phyloP scores from a whole-genome alignment of 2,797 vertebrate species.

The Leucoraja ocellata region DNA sequence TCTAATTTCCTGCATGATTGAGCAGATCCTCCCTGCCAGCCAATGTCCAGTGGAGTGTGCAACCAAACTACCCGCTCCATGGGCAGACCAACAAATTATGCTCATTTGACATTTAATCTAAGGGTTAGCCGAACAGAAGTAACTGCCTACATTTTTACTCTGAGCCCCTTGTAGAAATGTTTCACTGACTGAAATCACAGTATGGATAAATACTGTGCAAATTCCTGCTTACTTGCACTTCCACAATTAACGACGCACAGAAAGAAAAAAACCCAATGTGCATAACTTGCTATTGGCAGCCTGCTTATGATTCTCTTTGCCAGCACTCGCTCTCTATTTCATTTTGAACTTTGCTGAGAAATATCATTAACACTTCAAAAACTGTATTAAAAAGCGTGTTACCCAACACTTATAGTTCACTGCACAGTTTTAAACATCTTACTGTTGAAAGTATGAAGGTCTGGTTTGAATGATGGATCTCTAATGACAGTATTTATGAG shows the following conservation, averaged over 20 bases:
- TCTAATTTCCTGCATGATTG: conserved; percentile 22
- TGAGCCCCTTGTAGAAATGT: neutral
- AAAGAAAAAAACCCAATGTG: neutral
- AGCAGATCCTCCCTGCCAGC: neutral
- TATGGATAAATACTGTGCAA: neutral
- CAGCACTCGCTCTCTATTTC: neutral
- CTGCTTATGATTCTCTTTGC: neutral
- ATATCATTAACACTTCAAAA: neutral
- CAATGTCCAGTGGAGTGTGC: neutral
- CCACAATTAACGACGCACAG: neutral
- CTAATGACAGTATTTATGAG: neutral
- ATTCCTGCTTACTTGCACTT: neutral
- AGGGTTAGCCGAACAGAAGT: neutral
- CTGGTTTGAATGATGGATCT: conserved; percentile 23
- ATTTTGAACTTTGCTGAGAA: neutral
- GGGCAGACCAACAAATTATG: neutral
- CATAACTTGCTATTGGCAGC: neutral
- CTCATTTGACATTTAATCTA: neutral
- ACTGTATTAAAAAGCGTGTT: neutral
- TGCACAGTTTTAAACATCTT: neutral
- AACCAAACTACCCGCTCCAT: neutral
- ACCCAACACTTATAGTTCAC: neutral
- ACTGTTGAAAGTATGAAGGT: neutral
- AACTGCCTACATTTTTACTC: neutral
- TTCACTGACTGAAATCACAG: neutral